Percentiles rank a stretch among this genome's conserved stretches.
These are phyloP conservation scores for Promerops cafer DNA, from an alignment of 2,113 vertebrate genomes.

Conservation along the genomic window DNA sequence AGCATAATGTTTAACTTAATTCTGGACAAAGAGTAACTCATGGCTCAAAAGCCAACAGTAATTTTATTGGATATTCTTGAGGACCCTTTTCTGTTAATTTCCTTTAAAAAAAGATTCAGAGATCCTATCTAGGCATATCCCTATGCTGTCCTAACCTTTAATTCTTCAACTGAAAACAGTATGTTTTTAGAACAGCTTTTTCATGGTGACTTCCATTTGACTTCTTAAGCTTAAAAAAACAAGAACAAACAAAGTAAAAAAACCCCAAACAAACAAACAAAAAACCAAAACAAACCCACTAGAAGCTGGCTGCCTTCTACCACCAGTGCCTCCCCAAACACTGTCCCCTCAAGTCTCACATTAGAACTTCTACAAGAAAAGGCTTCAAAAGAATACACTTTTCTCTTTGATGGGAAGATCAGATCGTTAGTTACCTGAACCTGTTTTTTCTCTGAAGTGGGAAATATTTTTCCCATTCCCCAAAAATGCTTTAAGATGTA, in stretches of 20 bases:
- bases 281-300: not conserved
- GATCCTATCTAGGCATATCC: not conserved
- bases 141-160: not conserved
- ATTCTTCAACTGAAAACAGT: not conserved
- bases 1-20: not conserved
- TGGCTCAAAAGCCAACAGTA: not conserved
- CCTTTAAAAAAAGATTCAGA: not conserved
- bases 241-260: not conserved
- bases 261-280: not conserved
- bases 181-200: not conserved
- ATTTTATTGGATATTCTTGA: not conserved
- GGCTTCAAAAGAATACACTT: not conserved
- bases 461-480: not conserved
- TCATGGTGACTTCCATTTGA: not conserved
- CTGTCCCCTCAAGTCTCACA: not conserved
- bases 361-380: not conserved
- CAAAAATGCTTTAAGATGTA: not conserved
- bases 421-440: not conserved
- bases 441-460: not conserved
- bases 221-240: not conserved
- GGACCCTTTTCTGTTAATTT: not conserved
- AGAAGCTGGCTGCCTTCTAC: not conserved
- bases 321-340: not conserved
- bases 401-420: not conserved
- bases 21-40: not conserved